phyloP scores from a whole-genome alignment of 2,113 vertebrate genomes.

The Scortum barcoo region DNA sequence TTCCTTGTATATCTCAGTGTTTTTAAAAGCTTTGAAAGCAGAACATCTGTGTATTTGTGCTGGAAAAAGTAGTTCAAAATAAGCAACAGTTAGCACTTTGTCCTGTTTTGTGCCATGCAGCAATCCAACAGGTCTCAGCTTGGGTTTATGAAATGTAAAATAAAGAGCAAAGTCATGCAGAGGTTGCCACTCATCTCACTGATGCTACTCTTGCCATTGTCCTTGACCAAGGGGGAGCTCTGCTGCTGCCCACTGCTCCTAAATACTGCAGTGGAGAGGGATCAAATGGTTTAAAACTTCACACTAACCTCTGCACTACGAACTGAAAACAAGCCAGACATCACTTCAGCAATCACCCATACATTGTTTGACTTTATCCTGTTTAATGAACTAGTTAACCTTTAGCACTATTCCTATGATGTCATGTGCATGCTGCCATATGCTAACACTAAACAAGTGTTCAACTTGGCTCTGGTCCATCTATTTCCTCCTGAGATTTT shows the following conservation, averaged over 20 bases:
- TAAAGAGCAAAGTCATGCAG: constrained; percentile 3
- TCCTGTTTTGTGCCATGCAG: background rate
- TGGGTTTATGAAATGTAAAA: background rate
- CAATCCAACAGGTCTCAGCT: background rate
- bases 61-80: background rate
- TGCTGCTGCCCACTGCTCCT: constrained; percentile 5
- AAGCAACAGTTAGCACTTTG: background rate
- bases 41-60: background rate
- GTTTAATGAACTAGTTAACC: constrained; percentile 2
- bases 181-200: background rate
- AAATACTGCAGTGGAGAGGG: constrained; percentile 3
- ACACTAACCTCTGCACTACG: background rate
- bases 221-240: background rate
- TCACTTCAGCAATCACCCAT: background rate
- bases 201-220: background rate
- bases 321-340: constrained; percentile 1
- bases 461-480: background rate
- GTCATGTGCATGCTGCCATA: background rate
- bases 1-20: background rate
- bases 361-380: background rate
- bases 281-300: constrained; percentile 14
- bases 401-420: background rate
- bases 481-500: background rate
- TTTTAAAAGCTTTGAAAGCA: background rate
- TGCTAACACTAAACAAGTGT: background rate